A percentile compares a stretch with the other conserved stretches of the same genome.
These are phyloP conservation scores for Anas flavirostris DNA, from an alignment of 2,797 vertebrate genomes.

Conservation along the genomic window DNA sequence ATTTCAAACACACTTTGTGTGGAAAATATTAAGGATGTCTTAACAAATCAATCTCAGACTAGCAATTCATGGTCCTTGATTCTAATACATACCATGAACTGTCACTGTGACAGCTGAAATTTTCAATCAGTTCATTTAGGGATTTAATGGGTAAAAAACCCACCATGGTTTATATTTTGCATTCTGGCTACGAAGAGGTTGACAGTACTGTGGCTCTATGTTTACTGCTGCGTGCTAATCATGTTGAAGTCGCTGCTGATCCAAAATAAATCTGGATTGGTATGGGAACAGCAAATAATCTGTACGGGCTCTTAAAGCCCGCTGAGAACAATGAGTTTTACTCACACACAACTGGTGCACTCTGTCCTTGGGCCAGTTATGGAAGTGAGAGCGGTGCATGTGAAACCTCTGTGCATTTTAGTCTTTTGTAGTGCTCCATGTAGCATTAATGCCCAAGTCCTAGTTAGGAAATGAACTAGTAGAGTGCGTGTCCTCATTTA, in stretches of 20 bases:
- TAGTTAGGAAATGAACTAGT: conserved; percentile 19
- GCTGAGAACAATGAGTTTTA: conserved; percentile 58
- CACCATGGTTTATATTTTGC: neutral
- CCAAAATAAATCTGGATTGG: conserved; percentile 60
- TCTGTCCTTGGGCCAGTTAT: conserved; percentile 17
- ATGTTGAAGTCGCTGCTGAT: conserved; percentile 51
- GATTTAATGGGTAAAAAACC: neutral
- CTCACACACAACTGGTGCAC: conserved; percentile 19
- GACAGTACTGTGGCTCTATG: neutral
- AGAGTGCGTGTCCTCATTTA: conserved; percentile 26
- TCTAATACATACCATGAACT: neutral
- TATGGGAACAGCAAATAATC: conserved; percentile 65
- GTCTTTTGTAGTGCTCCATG: conserved; percentile 11
- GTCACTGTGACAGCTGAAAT: neutral
- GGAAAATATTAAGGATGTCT: neutral
- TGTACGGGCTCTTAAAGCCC: conserved; percentile 45
- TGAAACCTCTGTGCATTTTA: conserved; percentile 36
- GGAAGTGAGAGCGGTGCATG: neutral
- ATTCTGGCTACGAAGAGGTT: neutral
- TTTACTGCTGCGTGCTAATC: conserved; percentile 21
- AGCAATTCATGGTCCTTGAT: neutral
- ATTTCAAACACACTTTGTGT: neutral
- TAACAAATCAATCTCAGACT: neutral
- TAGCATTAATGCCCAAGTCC: conserved; percentile 29
- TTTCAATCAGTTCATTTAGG: neutral